Conservation (phyloP, 1,140 invertebrate genomes). For the Caenorhabditis remanei region DNA sequence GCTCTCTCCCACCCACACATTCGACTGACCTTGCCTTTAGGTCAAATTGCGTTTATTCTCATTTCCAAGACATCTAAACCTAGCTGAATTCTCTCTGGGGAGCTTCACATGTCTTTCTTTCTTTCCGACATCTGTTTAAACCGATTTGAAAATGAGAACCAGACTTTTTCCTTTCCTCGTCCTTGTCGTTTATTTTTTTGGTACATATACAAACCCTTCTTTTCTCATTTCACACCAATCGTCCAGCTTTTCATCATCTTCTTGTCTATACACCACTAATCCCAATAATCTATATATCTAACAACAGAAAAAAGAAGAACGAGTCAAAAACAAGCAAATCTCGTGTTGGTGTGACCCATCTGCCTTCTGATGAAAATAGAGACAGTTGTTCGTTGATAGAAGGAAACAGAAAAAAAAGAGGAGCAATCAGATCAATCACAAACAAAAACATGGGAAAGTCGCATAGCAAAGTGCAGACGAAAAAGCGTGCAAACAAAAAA, state of each 20-base stretch:
- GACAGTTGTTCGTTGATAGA: neutral
- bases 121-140: slow-evolving; percentile 27
- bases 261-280: too few relatives aligned
- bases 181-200: neutral
- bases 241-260: neutral
- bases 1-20: neutral
- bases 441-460: slow-evolving; percentile 10
- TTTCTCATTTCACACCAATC: neutral
- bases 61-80: neutral
- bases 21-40: neutral
- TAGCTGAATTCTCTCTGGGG: neutral
- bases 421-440: neutral
- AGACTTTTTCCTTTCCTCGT: slow-evolving; percentile 5
- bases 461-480: slow-evolving; percentile 57
- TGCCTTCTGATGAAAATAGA: neutral
- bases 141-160: slow-evolving; percentile 23
- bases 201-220: neutral
- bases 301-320: too few relatives aligned
- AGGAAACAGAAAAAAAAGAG: neutral
- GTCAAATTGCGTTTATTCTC: slow-evolving; percentile 14
- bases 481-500: slow-evolving; percentile 74
- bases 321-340: too few relatives aligned
- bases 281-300: too few relatives aligned
- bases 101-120: neutral
- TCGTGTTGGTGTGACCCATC: too few relatives aligned